These are phyloP conservation scores for Eulemur rubriventer DNA, from an alignment of 2,797 vertebrate species.

Conservation along the genomic window DNA sequence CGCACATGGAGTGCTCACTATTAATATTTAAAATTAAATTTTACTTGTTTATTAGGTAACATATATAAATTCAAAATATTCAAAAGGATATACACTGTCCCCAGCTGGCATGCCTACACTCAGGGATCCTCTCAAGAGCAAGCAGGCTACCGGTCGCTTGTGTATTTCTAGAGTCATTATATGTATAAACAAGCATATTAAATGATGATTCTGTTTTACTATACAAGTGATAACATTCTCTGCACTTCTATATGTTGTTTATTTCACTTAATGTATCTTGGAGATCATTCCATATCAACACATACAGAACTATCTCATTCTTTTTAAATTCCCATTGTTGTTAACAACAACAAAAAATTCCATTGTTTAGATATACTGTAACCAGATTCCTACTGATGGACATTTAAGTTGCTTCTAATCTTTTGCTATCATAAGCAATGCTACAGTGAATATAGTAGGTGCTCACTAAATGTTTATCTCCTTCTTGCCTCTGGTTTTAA, in stretches of 20 bases:
- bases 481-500: neutral
- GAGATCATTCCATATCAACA: neutral
- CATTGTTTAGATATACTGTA: neutral
- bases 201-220: neutral
- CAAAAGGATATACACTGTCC: neutral
- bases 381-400: neutral
- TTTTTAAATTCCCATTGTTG: neutral
- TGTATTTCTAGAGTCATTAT: constrained; percentile 7
- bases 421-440: neutral
- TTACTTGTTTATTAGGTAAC: neutral
- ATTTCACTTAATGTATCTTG: neutral
- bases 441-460: neutral
- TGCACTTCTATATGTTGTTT: neutral
- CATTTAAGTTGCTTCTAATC: neutral
- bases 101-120: neutral
- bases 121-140: neutral
- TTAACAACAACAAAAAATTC: neutral
- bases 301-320: neutral
- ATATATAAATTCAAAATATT: neutral
- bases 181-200: neutral
- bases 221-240: neutral
- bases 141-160: neutral
- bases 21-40: neutral
- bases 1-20: neutral
- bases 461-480: neutral